Conservation (phyloP, 2,113 vertebrate genomes). For the Candoia aspera region DNA sequence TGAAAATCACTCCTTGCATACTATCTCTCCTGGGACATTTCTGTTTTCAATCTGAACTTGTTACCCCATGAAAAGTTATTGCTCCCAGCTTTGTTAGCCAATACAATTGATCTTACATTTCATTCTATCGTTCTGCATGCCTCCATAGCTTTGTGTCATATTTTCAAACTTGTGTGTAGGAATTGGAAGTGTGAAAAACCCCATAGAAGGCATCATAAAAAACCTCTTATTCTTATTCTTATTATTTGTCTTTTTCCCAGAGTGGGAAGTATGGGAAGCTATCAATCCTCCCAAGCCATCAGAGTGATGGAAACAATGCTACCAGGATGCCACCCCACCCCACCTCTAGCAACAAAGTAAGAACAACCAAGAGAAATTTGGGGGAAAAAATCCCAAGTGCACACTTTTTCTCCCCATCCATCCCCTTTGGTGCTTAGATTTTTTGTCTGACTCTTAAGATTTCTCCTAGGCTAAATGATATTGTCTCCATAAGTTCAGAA, state of each 20-base stretch:
- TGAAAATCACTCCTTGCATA: too few relatives aligned
- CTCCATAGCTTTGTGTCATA: conserved; percentile 41
- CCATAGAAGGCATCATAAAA: not conserved
- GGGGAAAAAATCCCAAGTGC: not conserved
- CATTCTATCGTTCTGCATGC: conserved; percentile 39
- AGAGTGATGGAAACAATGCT: not conserved
- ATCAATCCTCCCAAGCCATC: not conserved
- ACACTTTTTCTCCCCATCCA: not conserved
- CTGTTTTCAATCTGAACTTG: conserved; percentile 11
- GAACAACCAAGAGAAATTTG: not conserved
- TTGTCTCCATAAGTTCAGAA: not conserved
- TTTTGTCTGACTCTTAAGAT: not conserved
- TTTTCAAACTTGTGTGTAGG: conserved; percentile 53
- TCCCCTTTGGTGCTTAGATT: not conserved
- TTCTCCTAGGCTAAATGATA: not conserved
- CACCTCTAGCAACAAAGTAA: not conserved
- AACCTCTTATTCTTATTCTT: not conserved
- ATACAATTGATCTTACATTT: conserved; percentile 39
- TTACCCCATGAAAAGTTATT: conserved; percentile 7
- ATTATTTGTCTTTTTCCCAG: not conserved
- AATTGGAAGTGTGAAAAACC: conserved; percentile 21
- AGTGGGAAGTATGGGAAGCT: not conserved
- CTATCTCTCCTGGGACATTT: conserved; percentile 5
- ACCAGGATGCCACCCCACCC: not conserved
- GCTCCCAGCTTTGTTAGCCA: conserved; percentile 34